These are phyloP conservation scores for Papilio polyxenes DNA, from an alignment of 1,140 invertebrate genomes.

Conservation along the genomic window DNA sequence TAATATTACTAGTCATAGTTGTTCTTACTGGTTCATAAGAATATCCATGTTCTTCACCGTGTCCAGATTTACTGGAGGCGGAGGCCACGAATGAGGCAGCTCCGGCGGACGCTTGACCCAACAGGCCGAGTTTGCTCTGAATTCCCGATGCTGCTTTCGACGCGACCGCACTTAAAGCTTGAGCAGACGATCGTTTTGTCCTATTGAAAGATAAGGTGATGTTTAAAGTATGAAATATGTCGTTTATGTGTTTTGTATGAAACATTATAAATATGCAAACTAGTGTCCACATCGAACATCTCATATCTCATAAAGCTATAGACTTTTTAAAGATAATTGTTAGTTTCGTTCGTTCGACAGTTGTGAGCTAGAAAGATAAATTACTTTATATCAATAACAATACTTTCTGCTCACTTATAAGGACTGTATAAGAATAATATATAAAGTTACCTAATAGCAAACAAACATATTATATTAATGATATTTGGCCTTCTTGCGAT, in stretches of 20 bases:
- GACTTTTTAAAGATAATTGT: no score
- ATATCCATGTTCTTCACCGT: slow-evolving; percentile 71
- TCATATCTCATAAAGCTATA: no score
- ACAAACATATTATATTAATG: no score
- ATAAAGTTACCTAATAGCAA: no score
- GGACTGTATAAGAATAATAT: no score
- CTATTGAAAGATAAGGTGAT: slow-evolving; percentile 45
- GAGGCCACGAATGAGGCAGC: slow-evolving; percentile 80
- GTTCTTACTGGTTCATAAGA: slow-evolving; percentile 73
- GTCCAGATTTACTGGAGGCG: slow-evolving; percentile 81
- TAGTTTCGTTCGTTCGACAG: no score
- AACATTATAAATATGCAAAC: background rate
- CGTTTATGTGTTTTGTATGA: background rate
- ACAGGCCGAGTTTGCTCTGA: slow-evolving; percentile 81
- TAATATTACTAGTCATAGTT: background rate
- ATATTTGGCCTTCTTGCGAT: no score
- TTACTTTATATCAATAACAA: no score
- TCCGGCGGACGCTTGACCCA: slow-evolving; percentile 80
- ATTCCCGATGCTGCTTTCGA: slow-evolving; percentile 79
- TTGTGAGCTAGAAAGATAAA: no score
- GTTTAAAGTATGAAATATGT: background rate
- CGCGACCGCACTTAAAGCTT: slow-evolving; percentile 62
- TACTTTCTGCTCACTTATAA: no score
- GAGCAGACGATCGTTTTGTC: slow-evolving; percentile 72
- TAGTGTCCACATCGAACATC: no score